These are phyloP conservation scores for Catocala sponsa DNA, from an alignment of 2,888 invertebrate species.

Conservation along the genomic window DNA sequence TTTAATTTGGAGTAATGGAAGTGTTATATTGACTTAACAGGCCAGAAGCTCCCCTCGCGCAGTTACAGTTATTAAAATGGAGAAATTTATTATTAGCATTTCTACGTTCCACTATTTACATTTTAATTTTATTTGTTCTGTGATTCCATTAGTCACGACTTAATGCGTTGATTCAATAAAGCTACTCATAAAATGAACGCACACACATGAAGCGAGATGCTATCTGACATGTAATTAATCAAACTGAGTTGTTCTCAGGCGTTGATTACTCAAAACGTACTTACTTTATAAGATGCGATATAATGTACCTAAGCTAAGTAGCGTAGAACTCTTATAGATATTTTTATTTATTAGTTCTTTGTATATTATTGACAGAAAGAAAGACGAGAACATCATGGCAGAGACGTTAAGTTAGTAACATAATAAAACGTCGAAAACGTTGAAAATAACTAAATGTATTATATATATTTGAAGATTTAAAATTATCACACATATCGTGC, in stretches of 20 bases:
- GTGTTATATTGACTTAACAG: constrained; percentile 89
- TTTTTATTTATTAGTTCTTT: too few relatives aligned
- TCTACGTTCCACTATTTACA: constrained; percentile 85
- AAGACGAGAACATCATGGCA: too few relatives aligned
- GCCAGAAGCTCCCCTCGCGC: constrained; percentile 84
- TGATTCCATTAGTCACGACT: constrained; percentile 85
- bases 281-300: not conserved
- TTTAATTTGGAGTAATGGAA: constrained; percentile 88
- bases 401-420: too few relatives aligned
- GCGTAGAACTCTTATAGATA: too few relatives aligned
- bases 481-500: too few relatives aligned
- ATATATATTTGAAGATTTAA: too few relatives aligned
- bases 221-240: constrained; percentile 65
- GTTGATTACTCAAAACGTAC: constrained; percentile 6
- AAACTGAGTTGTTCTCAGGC: constrained; percentile 44
- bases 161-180: constrained; percentile 80
- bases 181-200: constrained; percentile 60
- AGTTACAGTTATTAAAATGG: constrained; percentile 88
- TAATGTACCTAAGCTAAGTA: too few relatives aligned
- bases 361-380: too few relatives aligned
- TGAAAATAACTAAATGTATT: too few relatives aligned
- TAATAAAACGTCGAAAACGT: too few relatives aligned
- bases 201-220: constrained; percentile 50
- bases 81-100: constrained; percentile 88
- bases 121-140: constrained; percentile 88